Base-by-base conservation (phyloP, 2,113 vertebrate species). In the Orthonyx spaldingii region DNA sequence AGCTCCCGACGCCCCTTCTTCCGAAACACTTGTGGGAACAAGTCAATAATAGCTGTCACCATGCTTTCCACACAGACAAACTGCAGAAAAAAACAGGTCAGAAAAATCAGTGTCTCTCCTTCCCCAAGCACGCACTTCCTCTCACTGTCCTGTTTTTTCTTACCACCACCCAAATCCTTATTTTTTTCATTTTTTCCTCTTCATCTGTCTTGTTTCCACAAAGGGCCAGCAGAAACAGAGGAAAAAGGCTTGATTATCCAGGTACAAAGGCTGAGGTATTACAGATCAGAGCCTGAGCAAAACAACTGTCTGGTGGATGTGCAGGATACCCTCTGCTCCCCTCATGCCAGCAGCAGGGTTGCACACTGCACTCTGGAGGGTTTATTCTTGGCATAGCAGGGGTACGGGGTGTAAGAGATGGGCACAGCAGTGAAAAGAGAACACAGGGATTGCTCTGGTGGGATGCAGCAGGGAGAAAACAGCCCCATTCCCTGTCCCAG, bases 51-150 rank as follows among this genome's bases (percentile, higher is more conserved):
- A 74, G 98, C 98, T 3, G 99, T 99, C 81, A 98, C 98, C 97
- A 99, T 94, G 94, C 99, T 99, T 96, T 99, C 99, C 92, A 99
- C 97, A 52, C 98, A 99, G 90, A 99, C 98, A 13, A 99, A 99
- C 99, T 99, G 94, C 20, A 87, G 90, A 53, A 64, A 20, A 91
- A 15, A 32, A 81, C 13, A 81, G 42, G 65, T 66, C 66, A 55
- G 64, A 84, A 93, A 68, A 95, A 37, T 35, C 26, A 84, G n/a
- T 6, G 1, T 13, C 57, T 63, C 26, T 37, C 24, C 35, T 65
- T 86, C 30, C 37, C 26, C 16, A n/a, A 32, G 46, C 27, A 77
- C 12, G 13, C 13, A 18, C 30, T 86, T 57, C 28, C 16, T 50
- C 26, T 81, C 33, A 8, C 27, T 26, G 10, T 23, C 27, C 24